Evolutionary conservation across 2,113 vertebrate species (phyloP).

Genomic region (Dicrurus megarhynchus): DNA sequence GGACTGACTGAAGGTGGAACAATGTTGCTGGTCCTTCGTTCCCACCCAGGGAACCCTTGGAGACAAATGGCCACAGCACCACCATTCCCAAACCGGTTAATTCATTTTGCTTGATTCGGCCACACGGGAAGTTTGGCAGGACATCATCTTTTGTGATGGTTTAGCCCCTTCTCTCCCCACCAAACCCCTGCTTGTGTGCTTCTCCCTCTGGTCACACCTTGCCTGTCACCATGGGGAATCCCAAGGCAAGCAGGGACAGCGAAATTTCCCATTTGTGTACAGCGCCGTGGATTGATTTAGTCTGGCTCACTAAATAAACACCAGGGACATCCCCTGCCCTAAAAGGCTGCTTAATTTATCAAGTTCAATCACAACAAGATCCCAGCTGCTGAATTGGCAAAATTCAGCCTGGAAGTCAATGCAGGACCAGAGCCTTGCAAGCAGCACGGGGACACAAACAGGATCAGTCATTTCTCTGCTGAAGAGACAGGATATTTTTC

Average conservation of each 20-base stretch:
- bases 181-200: rapidly evolving
- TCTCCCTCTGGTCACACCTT: neutral
- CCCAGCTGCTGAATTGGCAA: neutral
- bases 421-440: neutral
- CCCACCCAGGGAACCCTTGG: neutral
- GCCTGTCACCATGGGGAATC: neutral
- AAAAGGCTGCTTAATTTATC: slow-evolving; percentile 1
- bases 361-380: neutral
- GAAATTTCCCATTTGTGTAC: neutral
- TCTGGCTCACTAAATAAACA: neutral
- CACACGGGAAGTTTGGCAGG: neutral
- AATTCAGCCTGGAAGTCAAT: neutral
- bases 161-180: neutral
- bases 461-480: neutral
- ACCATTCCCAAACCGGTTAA: neutral
- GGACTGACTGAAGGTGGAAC: neutral
- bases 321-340: neutral
- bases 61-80: neutral
- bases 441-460: neutral
- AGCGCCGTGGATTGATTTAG: neutral
- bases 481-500: neutral
- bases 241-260: neutral
- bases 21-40: neutral
- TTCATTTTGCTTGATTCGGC: neutral
- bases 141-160: neutral